Evolutionary conservation across 2,797 vertebrate genomes (phyloP).

Genomic region (Trachurus trachurus): DNA sequence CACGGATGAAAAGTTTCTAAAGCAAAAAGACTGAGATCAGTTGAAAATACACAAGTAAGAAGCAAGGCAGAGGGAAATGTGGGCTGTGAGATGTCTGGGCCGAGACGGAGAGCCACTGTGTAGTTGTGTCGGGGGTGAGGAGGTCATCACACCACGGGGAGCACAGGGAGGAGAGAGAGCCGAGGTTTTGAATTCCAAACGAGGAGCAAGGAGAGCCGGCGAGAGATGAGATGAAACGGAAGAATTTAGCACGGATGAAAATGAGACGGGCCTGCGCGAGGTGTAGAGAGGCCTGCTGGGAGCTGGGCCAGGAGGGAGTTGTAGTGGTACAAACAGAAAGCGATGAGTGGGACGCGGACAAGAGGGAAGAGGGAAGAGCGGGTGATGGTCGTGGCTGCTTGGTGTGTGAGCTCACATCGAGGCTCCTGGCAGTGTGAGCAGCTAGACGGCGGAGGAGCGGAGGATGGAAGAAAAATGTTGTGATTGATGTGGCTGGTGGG

Average conservation of each 20-base stretch:
- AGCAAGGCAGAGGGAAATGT: background rate
- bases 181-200: slow-evolving; percentile 59
- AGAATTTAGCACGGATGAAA: slow-evolving; percentile 60
- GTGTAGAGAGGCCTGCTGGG: slow-evolving; percentile 48
- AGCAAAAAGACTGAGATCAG: slow-evolving; percentile 1
- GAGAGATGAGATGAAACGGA: slow-evolving; percentile 48
- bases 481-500: slow-evolving; percentile 49
- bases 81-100: slow-evolving; percentile 42
- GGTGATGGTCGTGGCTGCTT: background rate
- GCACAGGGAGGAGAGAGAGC: slow-evolving; percentile 32
- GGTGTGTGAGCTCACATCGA: slow-evolving; percentile 17
- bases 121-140: slow-evolving; percentile 51
- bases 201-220: slow-evolving; percentile 43
- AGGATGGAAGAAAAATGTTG: slow-evolving; percentile 14
- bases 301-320: slow-evolving; percentile 51
- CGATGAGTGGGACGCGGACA: slow-evolving; percentile 44
- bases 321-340: slow-evolving; percentile 27
- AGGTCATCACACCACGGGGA: slow-evolving; percentile 62
- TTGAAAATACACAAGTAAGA: slow-evolving; percentile 18
- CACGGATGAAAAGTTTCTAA: slow-evolving; percentile 18
- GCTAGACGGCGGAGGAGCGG: slow-evolving; percentile 7
- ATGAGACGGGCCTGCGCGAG: slow-evolving; percentile 50
- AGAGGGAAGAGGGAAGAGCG: slow-evolving; percentile 3
- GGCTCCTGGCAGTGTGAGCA: slow-evolving; percentile 17
- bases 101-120: slow-evolving; percentile 40